Conservation (phyloP, 2,888 invertebrate species). For the Athrips mouffetella region DNA sequence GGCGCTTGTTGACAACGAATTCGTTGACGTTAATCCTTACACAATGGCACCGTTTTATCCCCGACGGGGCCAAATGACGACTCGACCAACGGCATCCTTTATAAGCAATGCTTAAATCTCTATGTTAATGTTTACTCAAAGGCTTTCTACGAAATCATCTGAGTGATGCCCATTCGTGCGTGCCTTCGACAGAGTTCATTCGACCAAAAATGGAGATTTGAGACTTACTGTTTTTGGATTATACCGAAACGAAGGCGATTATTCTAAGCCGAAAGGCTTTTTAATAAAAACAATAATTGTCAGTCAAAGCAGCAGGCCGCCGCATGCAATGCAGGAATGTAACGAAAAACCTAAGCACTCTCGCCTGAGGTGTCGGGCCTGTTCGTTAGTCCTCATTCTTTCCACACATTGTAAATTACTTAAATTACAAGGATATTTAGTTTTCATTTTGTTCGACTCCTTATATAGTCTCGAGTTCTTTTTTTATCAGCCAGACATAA, state of each 20-base stretch:
- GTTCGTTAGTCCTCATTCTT: conserved; percentile 51
- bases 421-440: conserved; percentile 43
- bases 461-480: too few relatives aligned
- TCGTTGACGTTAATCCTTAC: conserved; percentile 75
- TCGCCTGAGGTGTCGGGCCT: conserved; percentile 47
- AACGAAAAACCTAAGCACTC: conserved; percentile 43
- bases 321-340: conserved; percentile 36
- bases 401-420: conserved; percentile 40
- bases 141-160: conserved; percentile 48
- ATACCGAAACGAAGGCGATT: too few relatives aligned
- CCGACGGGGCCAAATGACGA: conserved; percentile 47
- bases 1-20: conserved; percentile 75
- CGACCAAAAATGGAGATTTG: not conserved
- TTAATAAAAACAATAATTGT: conserved; percentile 43
- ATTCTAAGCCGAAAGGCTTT: conserved; percentile 4
- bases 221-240: not conserved
- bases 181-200: conserved; percentile 23
- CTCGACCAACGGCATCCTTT: conserved; percentile 53
- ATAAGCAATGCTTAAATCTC: conserved; percentile 53
- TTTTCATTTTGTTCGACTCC: conserved; percentile 34
- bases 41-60: conserved; percentile 70
- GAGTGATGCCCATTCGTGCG: conserved; percentile 37
- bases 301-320: conserved; percentile 35
- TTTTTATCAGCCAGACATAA: not conserved
- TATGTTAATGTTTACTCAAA: conserved; percentile 60